Evolutionary conservation across 2,888 invertebrate species (phyloP), one percentile per base, ranked within the genome.

Genomic region (Cenopis cana): DNA sequence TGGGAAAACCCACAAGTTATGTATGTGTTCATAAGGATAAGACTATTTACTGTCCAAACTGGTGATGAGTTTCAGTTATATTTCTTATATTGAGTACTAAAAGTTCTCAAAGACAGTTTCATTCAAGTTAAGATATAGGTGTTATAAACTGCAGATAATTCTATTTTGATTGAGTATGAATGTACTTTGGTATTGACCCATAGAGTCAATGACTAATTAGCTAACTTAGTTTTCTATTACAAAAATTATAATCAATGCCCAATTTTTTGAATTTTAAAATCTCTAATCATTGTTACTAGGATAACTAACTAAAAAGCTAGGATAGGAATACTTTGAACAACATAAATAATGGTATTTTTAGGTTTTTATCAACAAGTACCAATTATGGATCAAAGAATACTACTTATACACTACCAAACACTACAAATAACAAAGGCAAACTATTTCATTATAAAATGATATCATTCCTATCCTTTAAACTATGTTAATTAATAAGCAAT

Each of bases 391-490:
- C n/a, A n/a, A n/a, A n/a, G n/a, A n/a, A n/a, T n/a, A n/a, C n/a
- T n/a, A n/a, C n/a, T n/a, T n/a, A n/a, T n/a, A n/a, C n/a, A n/a
- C n/a, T n/a, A n/a, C n/a, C n/a, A n/a, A n/a, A n/a, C n/a, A n/a
- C n/a, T n/a, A n/a, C n/a, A n/a, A 46, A 60, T 59, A 70, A 71
- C 55, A 60, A 60, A 59, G 20, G 33, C 5, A 18, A 66, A 36
- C 17, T 46, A 70, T 54, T 20, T 24, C 20, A 60, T 12, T 54
- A 41, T 68, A 9, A 68, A 65, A 54, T 33, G 5, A 3, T 1
- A 24, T 24, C 18, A 20, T 59, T 33, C 33, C 9, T 55, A 29
- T n/a, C 54, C 20, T 60, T 38, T 52, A 46, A 10, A 54, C 54
- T 17, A 71, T 36, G 55, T 52, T 60, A 49, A 52, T 41, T 52